Conservation (phyloP, 2,888 invertebrate genomes). For the Ophion slaviceki region DNA sequence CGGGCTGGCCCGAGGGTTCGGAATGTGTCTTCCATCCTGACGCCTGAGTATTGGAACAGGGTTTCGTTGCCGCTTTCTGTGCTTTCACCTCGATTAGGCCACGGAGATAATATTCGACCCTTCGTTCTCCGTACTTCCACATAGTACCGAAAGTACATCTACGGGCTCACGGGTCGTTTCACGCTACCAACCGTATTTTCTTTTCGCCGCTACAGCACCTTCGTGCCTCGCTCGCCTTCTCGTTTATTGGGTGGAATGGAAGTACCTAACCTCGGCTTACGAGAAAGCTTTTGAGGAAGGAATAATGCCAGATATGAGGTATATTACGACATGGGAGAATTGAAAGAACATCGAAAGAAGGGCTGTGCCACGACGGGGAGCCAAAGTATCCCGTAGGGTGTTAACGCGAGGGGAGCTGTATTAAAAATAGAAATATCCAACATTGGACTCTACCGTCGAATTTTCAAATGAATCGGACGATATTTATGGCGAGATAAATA, state of each 20-base stretch:
- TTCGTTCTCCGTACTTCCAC: constrained; percentile 9
- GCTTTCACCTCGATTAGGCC: constrained; percentile 48
- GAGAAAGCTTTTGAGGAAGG: constrained; percentile 31
- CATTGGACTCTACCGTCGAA: too few relatives aligned
- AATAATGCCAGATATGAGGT: constrained; percentile 26
- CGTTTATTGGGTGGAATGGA: constrained; percentile 23
- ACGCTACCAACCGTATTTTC: constrained; percentile 44
- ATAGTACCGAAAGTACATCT: constrained; percentile 30
- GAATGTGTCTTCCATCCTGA: constrained; percentile 45
- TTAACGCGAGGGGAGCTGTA: background rate
- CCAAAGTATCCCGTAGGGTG: background rate
- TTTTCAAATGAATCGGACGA: too few relatives aligned
- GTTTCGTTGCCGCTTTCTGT: constrained; percentile 9
- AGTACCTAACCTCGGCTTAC: constrained; percentile 40
- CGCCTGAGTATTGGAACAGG: constrained; percentile 26
- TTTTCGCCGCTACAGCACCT: background rate
- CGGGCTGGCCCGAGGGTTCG: constrained; percentile 38
- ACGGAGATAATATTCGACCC: constrained; percentile 52
- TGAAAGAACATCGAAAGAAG: constrained; percentile 12
- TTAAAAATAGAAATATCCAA: background rate
- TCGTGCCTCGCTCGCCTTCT: constrained; percentile 1
- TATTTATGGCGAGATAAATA: too few relatives aligned
- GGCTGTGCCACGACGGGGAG: background rate
- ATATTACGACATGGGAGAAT: background rate
- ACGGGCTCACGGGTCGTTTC: constrained; percentile 41